These are phyloP conservation scores for Melikaiella ostensackeni DNA, from an alignment of 2,888 invertebrate species.

Conservation along the genomic window DNA sequence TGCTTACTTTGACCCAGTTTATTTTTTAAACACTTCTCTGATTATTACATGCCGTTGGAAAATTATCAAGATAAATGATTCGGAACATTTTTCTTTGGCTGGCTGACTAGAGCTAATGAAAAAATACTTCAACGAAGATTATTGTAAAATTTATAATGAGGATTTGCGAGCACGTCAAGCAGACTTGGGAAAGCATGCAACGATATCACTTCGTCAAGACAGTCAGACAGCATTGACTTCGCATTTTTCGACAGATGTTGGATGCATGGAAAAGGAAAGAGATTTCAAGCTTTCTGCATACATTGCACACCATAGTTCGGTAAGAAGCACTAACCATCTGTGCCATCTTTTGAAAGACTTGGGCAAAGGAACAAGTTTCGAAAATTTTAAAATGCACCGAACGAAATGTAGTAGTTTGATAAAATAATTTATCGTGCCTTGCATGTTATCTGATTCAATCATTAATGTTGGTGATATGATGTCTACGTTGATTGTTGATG, in stretches of 20 bases:
- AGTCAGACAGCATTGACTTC: too few relatives aligned
- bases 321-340: too few relatives aligned
- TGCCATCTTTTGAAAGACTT: too few relatives aligned
- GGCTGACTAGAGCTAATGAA: not conserved
- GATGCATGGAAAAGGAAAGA: too few relatives aligned
- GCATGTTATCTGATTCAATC: constrained; percentile 42
- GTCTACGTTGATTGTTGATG: constrained; percentile 53
- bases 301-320: too few relatives aligned
- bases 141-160: not conserved
- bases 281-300: too few relatives aligned
- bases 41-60: not conserved
- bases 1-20: too few relatives aligned
- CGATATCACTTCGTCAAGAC: not conserved
- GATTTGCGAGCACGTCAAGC: not conserved
- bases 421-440: constrained; percentile 48
- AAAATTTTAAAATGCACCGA: constrained; percentile 7
- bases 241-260: too few relatives aligned
- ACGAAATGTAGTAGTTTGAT: constrained; percentile 49
- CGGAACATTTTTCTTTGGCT: not conserved
- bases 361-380: too few relatives aligned
- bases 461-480: constrained; percentile 43
- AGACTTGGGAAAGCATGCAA: not conserved
- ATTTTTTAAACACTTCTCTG: not conserved
- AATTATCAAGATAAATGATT: not conserved
- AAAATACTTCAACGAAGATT: not conserved